Evolutionary conservation across 2,113 vertebrate species (phyloP).

Genomic region (Lates calcarifer): DNA sequence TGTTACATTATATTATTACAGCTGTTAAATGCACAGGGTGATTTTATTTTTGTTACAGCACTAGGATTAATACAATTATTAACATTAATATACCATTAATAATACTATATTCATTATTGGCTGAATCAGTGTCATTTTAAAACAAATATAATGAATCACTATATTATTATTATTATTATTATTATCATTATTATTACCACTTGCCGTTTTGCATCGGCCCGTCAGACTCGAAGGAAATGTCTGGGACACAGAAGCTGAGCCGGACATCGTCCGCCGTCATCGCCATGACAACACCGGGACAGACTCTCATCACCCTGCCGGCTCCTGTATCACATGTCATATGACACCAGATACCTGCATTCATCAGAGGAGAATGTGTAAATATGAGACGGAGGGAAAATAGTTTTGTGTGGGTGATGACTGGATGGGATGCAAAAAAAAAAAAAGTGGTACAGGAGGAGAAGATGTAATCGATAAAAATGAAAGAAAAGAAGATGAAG

Average conservation of each 20-base stretch:
- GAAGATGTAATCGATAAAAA: accelerated
- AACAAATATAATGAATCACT: no score
- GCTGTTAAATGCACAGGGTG: no score
- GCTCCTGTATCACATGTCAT: conserved; percentile 40
- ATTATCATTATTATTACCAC: no score
- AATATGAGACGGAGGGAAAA: conserved; percentile 38
- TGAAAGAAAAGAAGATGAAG: neutral
- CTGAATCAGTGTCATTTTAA: no score
- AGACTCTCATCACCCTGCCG: conserved; percentile 45
- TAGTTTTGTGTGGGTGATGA: conserved; percentile 14
- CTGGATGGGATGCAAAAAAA: conserved; percentile 4
- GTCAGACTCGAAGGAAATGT: neutral
- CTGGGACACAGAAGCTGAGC: conserved; percentile 9
- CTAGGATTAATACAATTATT: no score
- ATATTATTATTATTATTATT: no score
- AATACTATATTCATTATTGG: no score
- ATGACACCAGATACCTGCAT: conserved; percentile 42
- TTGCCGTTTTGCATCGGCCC: neutral
- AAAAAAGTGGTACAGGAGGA: no score
- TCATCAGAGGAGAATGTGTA: neutral
- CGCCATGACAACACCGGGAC: conserved; percentile 18
- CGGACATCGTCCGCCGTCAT: conserved; percentile 13
- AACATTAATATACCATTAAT: no score
- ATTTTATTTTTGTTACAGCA: no score
- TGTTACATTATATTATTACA: no score